Evolutionary conservation across 2,888 invertebrate genomes (phyloP).

Genomic region (Epistrophella euchroma): DNA sequence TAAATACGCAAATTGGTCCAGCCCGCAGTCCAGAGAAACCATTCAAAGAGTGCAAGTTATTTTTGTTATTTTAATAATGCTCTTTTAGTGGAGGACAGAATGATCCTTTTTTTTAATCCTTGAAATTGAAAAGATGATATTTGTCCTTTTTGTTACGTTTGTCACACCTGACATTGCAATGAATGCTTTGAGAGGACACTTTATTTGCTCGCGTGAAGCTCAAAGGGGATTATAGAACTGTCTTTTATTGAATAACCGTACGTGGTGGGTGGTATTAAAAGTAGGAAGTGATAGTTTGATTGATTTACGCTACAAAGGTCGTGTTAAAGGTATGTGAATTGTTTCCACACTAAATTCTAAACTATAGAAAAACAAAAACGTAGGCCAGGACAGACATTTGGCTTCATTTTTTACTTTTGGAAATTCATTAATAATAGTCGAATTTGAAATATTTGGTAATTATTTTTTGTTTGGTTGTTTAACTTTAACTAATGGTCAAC

Average conservation of each 20-base stretch:
- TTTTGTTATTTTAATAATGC: slow-evolving; percentile 51
- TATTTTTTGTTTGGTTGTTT: too few relatives aligned
- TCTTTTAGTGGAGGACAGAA: slow-evolving; percentile 16
- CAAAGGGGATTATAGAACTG: slow-evolving; percentile 40
- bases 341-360: too few relatives aligned
- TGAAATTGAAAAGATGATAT: slow-evolving; percentile 31
- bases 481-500: too few relatives aligned
- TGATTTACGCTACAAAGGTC: neutral
- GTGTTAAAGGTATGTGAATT: too few relatives aligned
- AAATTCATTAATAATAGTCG: too few relatives aligned
- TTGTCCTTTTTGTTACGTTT: slow-evolving; percentile 34
- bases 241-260: neutral
- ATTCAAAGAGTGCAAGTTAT: slow-evolving; percentile 41
- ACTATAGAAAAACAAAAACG: too few relatives aligned
- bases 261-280: slow-evolving; percentile 16
- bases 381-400: too few relatives aligned
- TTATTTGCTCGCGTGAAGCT: slow-evolving; percentile 34
- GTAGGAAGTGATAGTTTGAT: neutral
- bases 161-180: slow-evolving; percentile 57
- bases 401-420: too few relatives aligned
- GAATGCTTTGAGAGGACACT: slow-evolving; percentile 22
- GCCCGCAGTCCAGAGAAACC: slow-evolving; percentile 37
- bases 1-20: slow-evolving; percentile 65
- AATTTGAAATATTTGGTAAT: too few relatives aligned
- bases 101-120: slow-evolving; percentile 48